Base-by-base conservation (phyloP, 2,113 vertebrate species). In the Rhizomys pruinosus region DNA sequence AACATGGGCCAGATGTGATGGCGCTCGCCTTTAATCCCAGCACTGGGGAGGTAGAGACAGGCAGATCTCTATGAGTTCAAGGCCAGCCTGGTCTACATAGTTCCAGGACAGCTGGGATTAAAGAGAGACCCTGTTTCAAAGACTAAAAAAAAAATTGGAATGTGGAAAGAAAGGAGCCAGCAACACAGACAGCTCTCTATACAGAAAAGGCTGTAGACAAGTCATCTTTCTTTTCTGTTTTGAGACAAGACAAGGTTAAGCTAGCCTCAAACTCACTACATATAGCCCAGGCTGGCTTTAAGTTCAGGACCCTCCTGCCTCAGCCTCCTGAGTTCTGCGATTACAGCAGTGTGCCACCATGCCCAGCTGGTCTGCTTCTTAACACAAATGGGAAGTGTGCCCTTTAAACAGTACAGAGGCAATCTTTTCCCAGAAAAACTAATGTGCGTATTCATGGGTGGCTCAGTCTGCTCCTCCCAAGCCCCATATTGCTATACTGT, bases 401-500 rank as follows among this genome's bases (percentile, higher is more conserved):
- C 68, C 64, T 92, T 34, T 7, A 25, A 71, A 55, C 59, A 9
- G 20, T 44, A 20, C 29, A 61, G 16, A 64, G 3, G 23, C 22
- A 2, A 25, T 19, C 6, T 39, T 37, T 37, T 74, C 17, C 79
- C 16, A 69, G 69, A 69, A 80, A 89, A 63, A 69, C 32, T n/a
- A 44, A 52, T 9, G 16, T 47, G 34, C 29, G 25, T 6, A 11
- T 57, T 13, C 29, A 57, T 32, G 22, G n/a, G 2, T 9, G 32
- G 37, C 15, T 52, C 5, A 13, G 76, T 4, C 59, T 5, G 9
- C 15, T 23, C 6, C 7, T 61, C 22, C 44, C 7, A 64, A n/a
- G n/a, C n/a, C n/a, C n/a, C n/a, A 68, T 6, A 34, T 0, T 0
- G 9, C 27, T 44, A 20, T 10, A 10, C 27, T 2, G 25, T 52